Base-by-base conservation (phyloP, 2,888 invertebrate genomes). In the Meliscaeva auricollis region DNA sequence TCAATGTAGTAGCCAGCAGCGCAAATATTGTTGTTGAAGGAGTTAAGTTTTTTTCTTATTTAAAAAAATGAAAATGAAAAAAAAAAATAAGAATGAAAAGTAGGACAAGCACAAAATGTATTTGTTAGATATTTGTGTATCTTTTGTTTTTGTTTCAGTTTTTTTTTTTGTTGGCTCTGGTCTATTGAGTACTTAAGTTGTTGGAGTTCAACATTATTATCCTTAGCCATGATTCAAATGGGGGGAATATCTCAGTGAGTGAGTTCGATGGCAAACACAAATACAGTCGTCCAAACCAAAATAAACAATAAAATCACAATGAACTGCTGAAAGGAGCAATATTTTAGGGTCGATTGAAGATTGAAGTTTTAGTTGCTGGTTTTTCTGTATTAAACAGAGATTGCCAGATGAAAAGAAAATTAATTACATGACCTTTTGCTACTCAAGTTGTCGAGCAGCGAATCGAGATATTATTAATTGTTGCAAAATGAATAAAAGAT, bases 391-490 rank as follows among this genome's bases (percentile, higher is more conserved):
- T 3, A 3, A 26, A 26, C 26, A 26, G 3, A 26, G 26, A 26
- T 26, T 2, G 15, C 11, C 20, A 58, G 15, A 46, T 46, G 38
- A 15, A 44, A 69, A 20, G 32, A 52, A 73, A 79, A 66, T 66
- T 79, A 72, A 73, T 79, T 66, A 73, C 58, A 32, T 60, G 73
- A 79, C 66, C 56, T 79, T 66, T 73, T 50, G 17, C 13, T n/a
- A 17, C 22, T 44, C 22, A 38, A 17, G 9, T 68, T 68, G 66
- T 60, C 54, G 58, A 70, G 2, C 4, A 4, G 4, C 26, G 26
- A 26, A 26, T 26, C 26, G 26, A 26, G 81, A 56, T 69, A 50
- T 81, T 81, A 75, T 81, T 76, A 75, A 81, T 81, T 75, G 81
- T 81, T 81, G 41, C 81, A 64, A 66, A 70, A 64, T 17, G 46